Evolutionary conservation across 2,113 vertebrate species (phyloP).

Genomic region (Neopipo cinnamomea): DNA sequence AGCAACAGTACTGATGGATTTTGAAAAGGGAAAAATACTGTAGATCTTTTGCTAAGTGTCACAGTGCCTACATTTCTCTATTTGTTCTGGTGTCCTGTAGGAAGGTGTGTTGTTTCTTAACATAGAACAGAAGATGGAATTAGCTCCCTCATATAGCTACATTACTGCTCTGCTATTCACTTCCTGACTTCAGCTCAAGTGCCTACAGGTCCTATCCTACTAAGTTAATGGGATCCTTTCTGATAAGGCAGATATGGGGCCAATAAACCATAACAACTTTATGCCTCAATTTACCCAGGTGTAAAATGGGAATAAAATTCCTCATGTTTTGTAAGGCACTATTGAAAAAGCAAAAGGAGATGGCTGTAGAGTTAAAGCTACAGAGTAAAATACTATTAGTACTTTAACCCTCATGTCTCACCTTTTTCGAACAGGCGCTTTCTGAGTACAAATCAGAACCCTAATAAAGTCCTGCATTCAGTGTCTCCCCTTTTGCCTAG

Average conservation of each 20-base stretch:
- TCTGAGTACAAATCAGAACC: background rate
- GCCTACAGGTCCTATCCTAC: conserved; percentile 13
- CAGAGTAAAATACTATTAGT: background rate
- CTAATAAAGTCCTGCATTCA: background rate
- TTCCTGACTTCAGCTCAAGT: conserved; percentile 24
- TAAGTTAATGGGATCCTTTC: conserved; percentile 42
- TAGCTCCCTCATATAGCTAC: background rate
- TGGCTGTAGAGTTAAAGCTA: background rate
- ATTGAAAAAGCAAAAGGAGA: background rate
- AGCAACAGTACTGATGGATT: conserved; percentile 29
- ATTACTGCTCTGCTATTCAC: conserved; percentile 7
- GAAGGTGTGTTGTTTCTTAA: conserved; percentile 25
- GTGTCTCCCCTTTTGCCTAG: background rate
- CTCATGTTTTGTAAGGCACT: background rate
- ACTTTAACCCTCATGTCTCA: background rate
- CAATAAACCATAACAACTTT: conserved; percentile 41
- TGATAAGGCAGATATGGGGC: conserved; percentile 33
- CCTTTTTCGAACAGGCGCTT: background rate
- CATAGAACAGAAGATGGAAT: background rate
- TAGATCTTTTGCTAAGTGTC: conserved; percentile 2
- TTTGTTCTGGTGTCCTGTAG: conserved; percentile 39
- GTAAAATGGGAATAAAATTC: conserved; percentile 49
- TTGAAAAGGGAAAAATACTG: background rate
- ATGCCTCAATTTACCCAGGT: conserved; percentile 49
- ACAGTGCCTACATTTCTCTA: background rate